phyloP scores from a whole-genome alignment of 2,113 vertebrate species.

The Chloroceryle aenea region DNA sequence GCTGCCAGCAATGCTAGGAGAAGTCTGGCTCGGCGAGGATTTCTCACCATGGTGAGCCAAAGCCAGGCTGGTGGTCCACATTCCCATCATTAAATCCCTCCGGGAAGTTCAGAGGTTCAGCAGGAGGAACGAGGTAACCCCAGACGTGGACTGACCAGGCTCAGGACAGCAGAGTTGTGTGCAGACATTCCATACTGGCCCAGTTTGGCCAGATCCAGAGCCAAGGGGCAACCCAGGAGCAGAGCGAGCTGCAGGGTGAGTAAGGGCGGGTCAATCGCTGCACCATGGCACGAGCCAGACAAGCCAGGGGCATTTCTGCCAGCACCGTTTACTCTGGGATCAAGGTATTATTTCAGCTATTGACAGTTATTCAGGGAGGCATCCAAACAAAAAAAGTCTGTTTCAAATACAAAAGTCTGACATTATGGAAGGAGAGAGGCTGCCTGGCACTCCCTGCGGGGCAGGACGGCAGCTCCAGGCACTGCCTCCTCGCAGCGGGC shows the following conservation, averaged over 20 bases:
- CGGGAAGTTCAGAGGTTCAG: not conserved
- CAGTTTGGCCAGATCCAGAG: accelerated
- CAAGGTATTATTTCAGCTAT: slow-evolving; percentile 1
- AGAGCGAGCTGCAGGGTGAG: not conserved
- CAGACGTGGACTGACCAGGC: accelerated
- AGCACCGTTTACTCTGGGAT: not conserved
- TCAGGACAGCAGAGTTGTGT: not conserved
- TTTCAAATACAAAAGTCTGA: not conserved
- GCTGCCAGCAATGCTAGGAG: not conserved
- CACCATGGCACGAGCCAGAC: not conserved
- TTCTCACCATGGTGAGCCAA: not conserved
- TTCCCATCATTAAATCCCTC: not conserved
- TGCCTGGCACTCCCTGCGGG: not conserved
- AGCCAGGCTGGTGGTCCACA: not conserved
- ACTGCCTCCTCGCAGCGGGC: slow-evolving; percentile 29
- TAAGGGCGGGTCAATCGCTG: not conserved
- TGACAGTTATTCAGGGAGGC: not conserved
- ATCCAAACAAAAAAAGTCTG: not conserved
- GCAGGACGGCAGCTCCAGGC: not conserved
- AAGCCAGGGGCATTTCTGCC: not conserved
- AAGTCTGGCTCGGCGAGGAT: not conserved
- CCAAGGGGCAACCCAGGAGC: not conserved
- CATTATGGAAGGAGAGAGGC: not conserved
- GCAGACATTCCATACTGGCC: not conserved
- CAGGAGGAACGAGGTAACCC: not conserved